phyloP scores from a whole-genome alignment of 2,888 invertebrate species.

The Herminia tarsipennalis region DNA sequence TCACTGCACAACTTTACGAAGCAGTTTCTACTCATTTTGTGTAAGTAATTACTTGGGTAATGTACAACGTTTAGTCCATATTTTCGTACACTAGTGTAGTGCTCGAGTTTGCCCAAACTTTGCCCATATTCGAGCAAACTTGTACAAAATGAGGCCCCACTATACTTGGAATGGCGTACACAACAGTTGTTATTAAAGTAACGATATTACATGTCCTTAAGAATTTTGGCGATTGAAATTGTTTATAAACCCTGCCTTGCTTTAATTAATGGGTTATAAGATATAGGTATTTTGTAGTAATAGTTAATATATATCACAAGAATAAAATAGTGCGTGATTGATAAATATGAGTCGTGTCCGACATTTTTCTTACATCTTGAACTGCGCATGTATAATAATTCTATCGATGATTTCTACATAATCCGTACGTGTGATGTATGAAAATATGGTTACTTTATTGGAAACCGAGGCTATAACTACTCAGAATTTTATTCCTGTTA shows the following conservation, averaged over 20 bases:
- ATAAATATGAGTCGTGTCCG: no score
- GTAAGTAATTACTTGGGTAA: constrained; percentile 39
- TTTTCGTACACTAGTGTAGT: constrained; percentile 37
- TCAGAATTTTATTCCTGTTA: no score
- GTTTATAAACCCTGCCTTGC: constrained; percentile 2
- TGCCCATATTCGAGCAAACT: constrained; percentile 47
- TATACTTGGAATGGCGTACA: constrained; percentile 29
- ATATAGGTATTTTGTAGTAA: background rate
- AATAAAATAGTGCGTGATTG: no score
- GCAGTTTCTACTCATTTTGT: constrained; percentile 16
- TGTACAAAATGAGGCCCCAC: constrained; percentile 37
- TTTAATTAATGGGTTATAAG: background rate
- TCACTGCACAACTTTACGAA: background rate
- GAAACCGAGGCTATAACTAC: no score
- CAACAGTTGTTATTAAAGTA: constrained; percentile 35
- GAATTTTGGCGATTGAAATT: constrained; percentile 23
- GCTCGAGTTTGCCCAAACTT: constrained; percentile 41
- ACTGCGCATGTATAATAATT: no score
- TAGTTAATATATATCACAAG: background rate
- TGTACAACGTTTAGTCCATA: constrained; percentile 39
- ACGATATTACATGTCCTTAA: constrained; percentile 32
- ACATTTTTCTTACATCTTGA: no score
- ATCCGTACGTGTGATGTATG: no score
- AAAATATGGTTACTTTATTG: no score
- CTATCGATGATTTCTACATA: no score